Base-by-base conservation (phyloP, 2,888 invertebrate species). In the Lycaena phlaeas region DNA sequence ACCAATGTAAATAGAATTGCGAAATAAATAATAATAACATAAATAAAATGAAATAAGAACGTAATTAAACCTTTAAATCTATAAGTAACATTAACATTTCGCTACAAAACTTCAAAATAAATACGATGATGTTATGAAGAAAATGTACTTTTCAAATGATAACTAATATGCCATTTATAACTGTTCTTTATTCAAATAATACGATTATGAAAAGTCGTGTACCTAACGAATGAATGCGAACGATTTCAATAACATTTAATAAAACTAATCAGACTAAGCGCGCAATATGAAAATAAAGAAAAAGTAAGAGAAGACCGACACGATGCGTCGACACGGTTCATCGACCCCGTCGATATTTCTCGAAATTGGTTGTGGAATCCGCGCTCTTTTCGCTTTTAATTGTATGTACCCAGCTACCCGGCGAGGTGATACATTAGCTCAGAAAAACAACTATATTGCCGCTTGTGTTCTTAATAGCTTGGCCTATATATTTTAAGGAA, bases 311-410 rank as follows among this genome's bases (percentile, higher is more conserved):
- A 69, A 72, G 71, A 66, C 69, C 74, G 74, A 69, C 72, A 66
- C 71, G 79, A 76, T 77, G 74, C 77, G 81, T 78, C 74, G 73
- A 71, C 73, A 65, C 55, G 65, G 81, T 70, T 73, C 82, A 68
- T 66, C 65, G 79, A 82, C 81, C 81, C 66, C 77, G 71, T 68
- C 75, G 79, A 81, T 81, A 82, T 78, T 81, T 81, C 81, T 81
- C 73, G 78, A 81, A 82, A 82, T 79, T 73, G 72, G 66, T 69
- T 61, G 71, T 64, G 70, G 76, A 79, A 75, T 82, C 74, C 69
- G 61, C 68, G 73, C 68, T 76, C 75, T 79, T 81, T 77, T 79
- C 77, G 78, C 73, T 75, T 81, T 82, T 82, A 84, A 82, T 84
- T 81, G 81, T 77, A 71, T 68, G 70, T 70, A 72, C 71, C 70